Evolutionary conservation across 2,113 vertebrate genomes (phyloP), one percentile per base, ranked within the genome.

Genomic region (Oreotrochilus melanogaster): DNA sequence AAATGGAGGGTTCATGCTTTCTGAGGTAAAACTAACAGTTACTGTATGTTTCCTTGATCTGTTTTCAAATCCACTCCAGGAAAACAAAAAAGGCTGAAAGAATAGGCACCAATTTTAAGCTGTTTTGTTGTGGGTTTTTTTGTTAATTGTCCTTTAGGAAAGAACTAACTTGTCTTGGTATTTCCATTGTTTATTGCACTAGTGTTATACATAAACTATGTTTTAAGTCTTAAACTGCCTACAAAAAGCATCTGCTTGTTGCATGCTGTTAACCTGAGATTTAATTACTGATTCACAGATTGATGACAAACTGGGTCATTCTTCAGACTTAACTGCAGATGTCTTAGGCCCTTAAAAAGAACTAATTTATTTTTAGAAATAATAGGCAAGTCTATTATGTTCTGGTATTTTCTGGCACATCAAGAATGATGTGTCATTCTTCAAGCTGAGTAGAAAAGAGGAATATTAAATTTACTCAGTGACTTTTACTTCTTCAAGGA

Each of bases 371-470:
- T 95, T 96, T 86, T 92, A 87, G 93, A 92, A 93, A 88, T 72
- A 95, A 83, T 92, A 93, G 92, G 42, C 85, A 94, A 73, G 45
- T 90, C 71, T 96, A n/a, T 95, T 95, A 69, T 86, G 81, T 93
- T 94, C 82, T 96, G 70, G 24, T 87, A 76, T 96, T 97, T 95
- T 97, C 81, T 91, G 78, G 91, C 93, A 90, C 60, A 60, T 93
- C 91, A 92, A 66, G 47, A 95, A 90, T 97, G 94, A 97, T 92
- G n/a, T n/a, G n/a, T 97, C 88, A 96, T 97, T 94, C 78, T 94
- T 96, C 88, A 94, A 65, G 78, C 82, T 95, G 83, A 74, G 64
- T 69, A 65, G 87, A 87, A 65, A 61, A 92, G 57, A 88, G 82
- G 83, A 95, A 75, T 51, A 65, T 50, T 85, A 92, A 96, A 94